Percentiles rank a stretch among this genome's conserved stretches.
Conservation (phyloP, 2,888 invertebrate species). For the Eupithecia inturbata region DNA sequence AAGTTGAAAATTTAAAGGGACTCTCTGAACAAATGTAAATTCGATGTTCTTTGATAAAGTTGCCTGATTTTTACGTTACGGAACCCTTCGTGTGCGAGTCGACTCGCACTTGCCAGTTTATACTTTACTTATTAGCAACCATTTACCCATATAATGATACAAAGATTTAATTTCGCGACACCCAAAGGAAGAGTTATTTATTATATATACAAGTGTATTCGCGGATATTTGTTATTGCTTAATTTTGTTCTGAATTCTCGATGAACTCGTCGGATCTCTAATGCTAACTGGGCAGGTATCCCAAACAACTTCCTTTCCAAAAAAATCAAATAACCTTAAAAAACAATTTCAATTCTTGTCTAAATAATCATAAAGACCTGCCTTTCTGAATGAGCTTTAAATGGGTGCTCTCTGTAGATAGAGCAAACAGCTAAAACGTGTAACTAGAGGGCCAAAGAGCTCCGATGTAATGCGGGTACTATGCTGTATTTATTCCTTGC, state of each 20-base stretch:
- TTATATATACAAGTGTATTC: background rate
- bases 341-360: conserved; percentile 10
- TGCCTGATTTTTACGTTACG: too few species aligned
- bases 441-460: conserved; percentile 37
- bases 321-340: background rate
- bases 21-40: too few species aligned
- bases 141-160: background rate
- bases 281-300: background rate
- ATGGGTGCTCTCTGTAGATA: conserved; percentile 36
- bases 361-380: conserved; percentile 14
- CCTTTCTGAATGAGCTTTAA: conserved; percentile 25
- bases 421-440: conserved; percentile 37
- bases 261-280: background rate
- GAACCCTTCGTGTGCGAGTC: too few species aligned
- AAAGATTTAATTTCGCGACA: background rate
- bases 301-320: background rate
- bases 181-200: background rate
- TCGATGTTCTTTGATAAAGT: too few species aligned
- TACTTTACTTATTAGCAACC: background rate
- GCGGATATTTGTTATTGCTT: background rate
- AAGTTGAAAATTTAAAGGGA: too few species aligned
- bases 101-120: too few species aligned
- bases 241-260: background rate
- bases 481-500: conserved; percentile 49
- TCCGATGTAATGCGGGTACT: conserved; percentile 45